Evolutionary conservation across 2,888 invertebrate species (phyloP), one percentile per base, ranked within the genome.

Genomic region (Augiades crinisus): DNA sequence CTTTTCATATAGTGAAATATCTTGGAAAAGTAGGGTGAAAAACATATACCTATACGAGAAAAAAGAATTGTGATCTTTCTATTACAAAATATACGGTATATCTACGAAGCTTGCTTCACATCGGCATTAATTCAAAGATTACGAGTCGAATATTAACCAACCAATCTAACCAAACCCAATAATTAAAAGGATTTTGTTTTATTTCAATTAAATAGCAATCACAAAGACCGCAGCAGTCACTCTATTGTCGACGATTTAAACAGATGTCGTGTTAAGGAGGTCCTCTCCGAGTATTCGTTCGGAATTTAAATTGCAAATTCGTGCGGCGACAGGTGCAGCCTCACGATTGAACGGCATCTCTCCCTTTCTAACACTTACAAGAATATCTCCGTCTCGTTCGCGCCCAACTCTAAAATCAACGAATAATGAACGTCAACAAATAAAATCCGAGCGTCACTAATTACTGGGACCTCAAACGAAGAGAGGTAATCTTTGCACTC

Each of bases 201-300:
- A 86, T 86, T 86, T 86, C 83, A 86, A 87, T 87, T 81, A 86
- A 81, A 72, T 75, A 73, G 72, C 81, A 79, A 83, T 85, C 78
- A 80, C 80, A 85, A 86, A 82, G 66, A 72, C 80, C 79, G 64
- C 81, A 80, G 74, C 78, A 81, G 85, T 83, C 80, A 83, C 81
- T 87, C 83, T 75, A 87, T 88, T 76, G 79, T 76, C 87, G 78
- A 75, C 81, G 83, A 87, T 89, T 87, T 83, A 86, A 87, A 82
- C 88, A 89, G 89, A 90, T 90, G 88, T 90, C 90, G 89, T 90
- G 90, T 89, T 90, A 90, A 90, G 85, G 85, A 90, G 88, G 81
- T 86, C 85, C 84, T 88, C 77, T 70, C 72, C 63, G 77, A 88
- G 87, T 86, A 86, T 85, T 87, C 86, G 81, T 85, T 79, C 54